A percentile compares a stretch with the other conserved stretches of the same genome.
Evolutionary conservation across 2,888 invertebrate species (phyloP).

Genomic region (Phragmatobia fuliginosa): DNA sequence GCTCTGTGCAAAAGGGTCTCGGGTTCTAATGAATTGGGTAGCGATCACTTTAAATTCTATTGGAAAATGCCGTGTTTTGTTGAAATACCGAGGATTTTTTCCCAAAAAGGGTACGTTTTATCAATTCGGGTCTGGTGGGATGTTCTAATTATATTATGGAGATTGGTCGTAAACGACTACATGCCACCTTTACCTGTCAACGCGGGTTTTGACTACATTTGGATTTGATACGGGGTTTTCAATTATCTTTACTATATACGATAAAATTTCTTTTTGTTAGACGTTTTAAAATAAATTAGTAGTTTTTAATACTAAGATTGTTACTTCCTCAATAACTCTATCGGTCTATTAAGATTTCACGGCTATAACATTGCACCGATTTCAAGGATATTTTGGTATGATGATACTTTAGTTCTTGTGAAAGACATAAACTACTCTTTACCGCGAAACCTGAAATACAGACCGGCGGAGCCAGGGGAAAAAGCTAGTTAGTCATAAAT

Average conservation of each 20-base stretch:
- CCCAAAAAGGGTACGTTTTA: constrained; percentile 48
- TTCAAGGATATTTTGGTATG: no score
- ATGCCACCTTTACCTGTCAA: constrained; percentile 23
- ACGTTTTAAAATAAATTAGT: background rate
- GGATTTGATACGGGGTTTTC: background rate
- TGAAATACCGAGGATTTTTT: constrained; percentile 38
- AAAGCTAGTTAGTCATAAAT: no score
- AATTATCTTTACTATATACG: constrained; percentile 6
- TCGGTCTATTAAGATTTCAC: no score
- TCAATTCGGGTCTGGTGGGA: constrained; percentile 44
- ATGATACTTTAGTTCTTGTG: no score
- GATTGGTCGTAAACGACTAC: constrained; percentile 34
- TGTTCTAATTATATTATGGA: constrained; percentile 55
- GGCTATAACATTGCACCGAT: no score
- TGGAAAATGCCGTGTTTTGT: constrained; percentile 44
- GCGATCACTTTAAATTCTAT: constrained; percentile 51
- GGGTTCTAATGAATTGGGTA: constrained; percentile 50
- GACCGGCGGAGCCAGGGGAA: no score
- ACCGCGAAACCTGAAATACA: no score
- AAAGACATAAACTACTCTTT: no score
- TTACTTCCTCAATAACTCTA: no score
- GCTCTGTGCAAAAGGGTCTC: constrained; percentile 19
- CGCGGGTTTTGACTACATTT: constrained; percentile 13
- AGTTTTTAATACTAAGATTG: no score
- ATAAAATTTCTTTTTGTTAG: background rate